phyloP scores from a whole-genome alignment of 2,888 invertebrate species.

The Drepana falcataria region DNA sequence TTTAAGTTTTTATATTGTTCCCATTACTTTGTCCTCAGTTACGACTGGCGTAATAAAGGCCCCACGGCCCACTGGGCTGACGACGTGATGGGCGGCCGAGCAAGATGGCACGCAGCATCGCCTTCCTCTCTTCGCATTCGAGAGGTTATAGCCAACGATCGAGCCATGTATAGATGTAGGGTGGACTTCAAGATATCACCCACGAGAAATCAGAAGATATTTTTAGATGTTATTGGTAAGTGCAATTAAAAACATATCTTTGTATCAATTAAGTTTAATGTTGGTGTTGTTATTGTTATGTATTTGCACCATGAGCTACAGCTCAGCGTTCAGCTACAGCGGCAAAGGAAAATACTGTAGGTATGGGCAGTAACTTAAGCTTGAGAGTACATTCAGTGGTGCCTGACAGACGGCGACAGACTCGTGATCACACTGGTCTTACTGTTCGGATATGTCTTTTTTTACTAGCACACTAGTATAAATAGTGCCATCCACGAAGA shows the following conservation, averaged over 20 bases:
- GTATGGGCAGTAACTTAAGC: too few species aligned
- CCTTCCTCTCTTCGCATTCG: constrained; percentile 84
- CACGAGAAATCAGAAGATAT: constrained; percentile 86
- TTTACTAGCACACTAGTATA: too few species aligned
- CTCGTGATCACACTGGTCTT: too few species aligned
- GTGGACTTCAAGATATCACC: constrained; percentile 90
- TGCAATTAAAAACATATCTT: constrained; percentile 1
- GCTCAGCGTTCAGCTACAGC: too few species aligned
- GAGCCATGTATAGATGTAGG: constrained; percentile 88
- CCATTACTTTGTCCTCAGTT: constrained; percentile 72
- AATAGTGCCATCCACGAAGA: too few species aligned
- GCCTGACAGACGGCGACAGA: too few species aligned
- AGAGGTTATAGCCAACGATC: constrained; percentile 84
- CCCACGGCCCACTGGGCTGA: constrained; percentile 86
- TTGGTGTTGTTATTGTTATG: too few species aligned
- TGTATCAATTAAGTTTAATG: too few species aligned
- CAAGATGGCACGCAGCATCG: constrained; percentile 82
- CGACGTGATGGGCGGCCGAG: constrained; percentile 81
- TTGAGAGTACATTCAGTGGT: too few species aligned
- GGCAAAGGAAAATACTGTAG: too few species aligned
- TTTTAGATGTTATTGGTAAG: constrained; percentile 86
- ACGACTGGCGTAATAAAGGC: constrained; percentile 80
- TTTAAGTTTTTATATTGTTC: not conserved
- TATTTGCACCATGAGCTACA: too few species aligned
- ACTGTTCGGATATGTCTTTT: too few species aligned